Evolutionary conservation across 2,797 vertebrate species (phyloP), one percentile per base, ranked within the genome.

Genomic region (Sparidentex hasta): DNA sequence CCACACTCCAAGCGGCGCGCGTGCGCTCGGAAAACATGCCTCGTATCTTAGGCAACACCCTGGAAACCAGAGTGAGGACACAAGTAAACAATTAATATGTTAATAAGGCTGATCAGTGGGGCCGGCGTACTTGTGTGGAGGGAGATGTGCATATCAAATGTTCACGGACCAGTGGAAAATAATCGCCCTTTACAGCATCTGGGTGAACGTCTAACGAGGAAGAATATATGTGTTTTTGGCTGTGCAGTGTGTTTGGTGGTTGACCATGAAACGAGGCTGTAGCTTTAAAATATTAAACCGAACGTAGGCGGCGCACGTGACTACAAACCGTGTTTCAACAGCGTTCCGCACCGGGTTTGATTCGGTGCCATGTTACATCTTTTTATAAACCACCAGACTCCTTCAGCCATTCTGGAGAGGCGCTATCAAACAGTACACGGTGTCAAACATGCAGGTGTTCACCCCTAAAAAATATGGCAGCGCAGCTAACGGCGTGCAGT

Each of bases 41-140:
- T 78, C 66, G 81, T 90, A 88, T 90, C 90, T 87, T 80, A 72
- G 87, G 86, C 82, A 90, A 87, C 83, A 87, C 85, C 88, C 80
- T 87, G 84, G 89, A 91, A 87, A 91, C 89, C 83, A 87, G 76
- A 85, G 87, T 69, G 89, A 93, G 86, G 82, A 91, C 79, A 89
- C 83, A 79, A 90, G 83, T 87, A 92, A 94, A 94, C 89, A 93
- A 94, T 92, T 94, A 92, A 94, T 93, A 94, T 93, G 91, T 89
- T 94, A 94, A 95, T 94, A 78, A 83, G 85, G 83, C 78, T 74
- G 83, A 86, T 85, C 79, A 88, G 71, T 66, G 65, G 81, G 91
- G 88, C 86, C 59, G 66, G 71, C 83, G 44, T 65, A 74, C 69
- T 86, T 81, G 78, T 55, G 64, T 63, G 64, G 62, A 56, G 59